These are phyloP conservation scores for Phaethon lepturus DNA, from an alignment of 2,113 vertebrate genomes.

Conservation along the genomic window DNA sequence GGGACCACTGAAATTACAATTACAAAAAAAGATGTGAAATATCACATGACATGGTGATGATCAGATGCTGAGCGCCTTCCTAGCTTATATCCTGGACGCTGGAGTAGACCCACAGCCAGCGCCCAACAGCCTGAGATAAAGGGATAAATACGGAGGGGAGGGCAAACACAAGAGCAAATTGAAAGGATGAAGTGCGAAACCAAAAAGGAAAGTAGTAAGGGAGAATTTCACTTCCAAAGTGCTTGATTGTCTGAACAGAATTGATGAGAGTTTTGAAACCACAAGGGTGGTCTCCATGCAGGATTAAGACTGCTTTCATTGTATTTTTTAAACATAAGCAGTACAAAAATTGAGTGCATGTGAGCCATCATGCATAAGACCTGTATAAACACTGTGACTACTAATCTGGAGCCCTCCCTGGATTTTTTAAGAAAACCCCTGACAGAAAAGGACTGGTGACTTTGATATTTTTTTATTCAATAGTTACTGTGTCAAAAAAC, in stretches of 20 bases:
- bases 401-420: not conserved
- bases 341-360: not conserved
- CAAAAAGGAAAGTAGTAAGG: not conserved
- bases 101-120: not conserved
- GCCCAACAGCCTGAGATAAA: not conserved
- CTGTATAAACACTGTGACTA: not conserved
- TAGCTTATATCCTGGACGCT: not conserved
- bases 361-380: not conserved
- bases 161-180: not conserved
- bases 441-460: not conserved
- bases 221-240: not conserved
- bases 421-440: conserved; percentile 7
- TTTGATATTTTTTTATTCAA: conserved; percentile 13
- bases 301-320: not conserved
- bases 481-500: not conserved
- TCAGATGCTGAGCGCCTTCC: not conserved
- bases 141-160: not conserved
- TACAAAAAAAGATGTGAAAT: conserved; percentile 1
- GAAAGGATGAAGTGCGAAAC: not conserved
- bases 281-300: not conserved
- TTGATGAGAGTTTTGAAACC: not conserved
- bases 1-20: not conserved
- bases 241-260: not conserved
- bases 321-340: not conserved
- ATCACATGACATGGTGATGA: not conserved